These are phyloP conservation scores for Phymanthus crucifer DNA, from an alignment of 92 coral and sea anemone genomes.

Conservation along the genomic window DNA sequence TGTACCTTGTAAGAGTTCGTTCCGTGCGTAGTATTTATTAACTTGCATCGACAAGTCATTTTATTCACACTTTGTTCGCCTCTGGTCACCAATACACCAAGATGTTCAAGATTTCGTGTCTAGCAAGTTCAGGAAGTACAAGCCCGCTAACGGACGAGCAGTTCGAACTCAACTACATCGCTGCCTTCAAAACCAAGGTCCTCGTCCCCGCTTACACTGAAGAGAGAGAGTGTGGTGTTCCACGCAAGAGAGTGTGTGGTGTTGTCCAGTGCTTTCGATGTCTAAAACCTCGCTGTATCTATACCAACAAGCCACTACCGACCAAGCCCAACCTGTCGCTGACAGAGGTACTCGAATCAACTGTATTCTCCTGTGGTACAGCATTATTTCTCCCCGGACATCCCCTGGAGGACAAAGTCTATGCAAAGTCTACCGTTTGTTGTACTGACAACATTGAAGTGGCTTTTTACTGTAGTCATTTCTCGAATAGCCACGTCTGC, in stretches of 20 bases:
- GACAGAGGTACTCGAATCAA: not conserved
- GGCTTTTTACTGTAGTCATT: not conserved
- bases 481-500: not conserved
- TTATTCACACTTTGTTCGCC: not conserved
- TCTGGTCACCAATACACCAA: not conserved
- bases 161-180: not conserved
- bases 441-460: not conserved
- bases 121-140: not conserved
- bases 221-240: not conserved
- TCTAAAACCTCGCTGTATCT: not conserved
- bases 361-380: not conserved
- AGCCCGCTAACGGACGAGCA: slow-evolving; percentile 9
- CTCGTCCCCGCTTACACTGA: not conserved
- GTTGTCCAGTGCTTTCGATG: not conserved
- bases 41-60: not conserved
- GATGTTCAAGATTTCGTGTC: not conserved
- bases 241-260: too few species aligned
- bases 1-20: not conserved
- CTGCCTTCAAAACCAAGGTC: too few species aligned
- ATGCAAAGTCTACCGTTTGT: not conserved
- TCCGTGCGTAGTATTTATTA: not conserved
- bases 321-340: not conserved
- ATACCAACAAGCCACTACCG: not conserved
- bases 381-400: not conserved
- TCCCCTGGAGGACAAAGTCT: not conserved